Evolutionary conservation across 2,888 invertebrate genomes (phyloP), one percentile per base, ranked within the genome.

Genomic region (Chrysina gloriosa): DNA sequence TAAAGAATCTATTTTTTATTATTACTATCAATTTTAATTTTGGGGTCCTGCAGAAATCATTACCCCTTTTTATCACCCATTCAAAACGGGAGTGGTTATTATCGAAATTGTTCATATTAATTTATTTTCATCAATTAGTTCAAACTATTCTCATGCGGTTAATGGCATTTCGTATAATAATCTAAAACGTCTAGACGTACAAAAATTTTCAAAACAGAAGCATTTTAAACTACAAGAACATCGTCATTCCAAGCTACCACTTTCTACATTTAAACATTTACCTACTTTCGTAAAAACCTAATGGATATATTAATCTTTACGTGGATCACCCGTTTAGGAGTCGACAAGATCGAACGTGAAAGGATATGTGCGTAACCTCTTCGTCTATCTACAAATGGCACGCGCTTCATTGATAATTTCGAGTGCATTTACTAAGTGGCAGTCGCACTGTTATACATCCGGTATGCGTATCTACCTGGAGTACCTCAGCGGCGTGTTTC

Each of bases 321-420:
- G n/a, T n/a, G n/a, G n/a, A 27, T 11, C 9, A 42, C 42, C 31
- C 27, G 52, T 29, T 52, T 52, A 52, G 29, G 19, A 42, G 19
- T 19, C 16, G n/a, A 1, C 36, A 42, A 42, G 16, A 52, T 29
- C 29, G 52, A 52, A 39, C 27, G 25, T 25, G 9, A 58, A 42
- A 34, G 39, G 56, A 56, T 36, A 36, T 48, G 11, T 36, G 36
- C 52, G 19, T 27, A 58, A 42, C 42, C 25, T 42, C 56, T 39
- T 14, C 21, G 11, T 9, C 9, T 54, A 56, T 56, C 42, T 58
- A 14, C 27, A 58, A 58, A 58, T 58, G 58, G 58, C 58, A 58
- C 58, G 58, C 42, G 65, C 31, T 56, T 31, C 65, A 56, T 56
- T 56, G 65, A 66, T 66, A 66, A 66, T 56, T 47, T 56, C 65